Conservation (phyloP, 2,797 vertebrate genomes). For the Sarcoramphus papa region DNA sequence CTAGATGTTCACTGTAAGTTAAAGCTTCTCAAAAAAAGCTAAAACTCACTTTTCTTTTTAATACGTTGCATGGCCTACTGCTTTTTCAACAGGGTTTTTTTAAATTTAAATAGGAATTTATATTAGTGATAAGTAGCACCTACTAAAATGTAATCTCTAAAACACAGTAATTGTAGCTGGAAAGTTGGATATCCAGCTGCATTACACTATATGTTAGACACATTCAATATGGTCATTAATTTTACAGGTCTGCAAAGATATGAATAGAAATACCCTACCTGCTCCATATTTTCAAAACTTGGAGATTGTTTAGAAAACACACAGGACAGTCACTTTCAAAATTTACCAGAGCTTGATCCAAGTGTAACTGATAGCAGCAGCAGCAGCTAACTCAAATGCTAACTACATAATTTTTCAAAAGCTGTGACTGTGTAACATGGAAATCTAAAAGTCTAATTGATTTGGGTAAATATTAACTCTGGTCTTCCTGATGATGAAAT, state of each 20-base stretch:
- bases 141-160: not conserved
- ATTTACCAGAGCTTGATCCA: not conserved
- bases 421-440: not conserved
- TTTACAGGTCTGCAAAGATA: not conserved
- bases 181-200: not conserved
- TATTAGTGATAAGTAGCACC: not conserved
- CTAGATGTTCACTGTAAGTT: not conserved
- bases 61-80: not conserved
- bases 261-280: not conserved
- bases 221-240: not conserved
- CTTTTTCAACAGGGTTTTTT: not conserved
- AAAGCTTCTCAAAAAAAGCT: not conserved
- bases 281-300: not conserved
- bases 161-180: not conserved
- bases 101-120: not conserved
- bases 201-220: not conserved
- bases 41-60: not conserved
- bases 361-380: not conserved
- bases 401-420: not conserved
- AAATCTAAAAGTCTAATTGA: not conserved
- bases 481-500: not conserved
- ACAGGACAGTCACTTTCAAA: not conserved
- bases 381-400: not conserved
- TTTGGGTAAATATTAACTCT: not conserved
- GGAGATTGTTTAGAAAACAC: not conserved